These are phyloP conservation scores for Siniperca knerii DNA, from an alignment of 2,113 vertebrate species.

Conservation along the genomic window DNA sequence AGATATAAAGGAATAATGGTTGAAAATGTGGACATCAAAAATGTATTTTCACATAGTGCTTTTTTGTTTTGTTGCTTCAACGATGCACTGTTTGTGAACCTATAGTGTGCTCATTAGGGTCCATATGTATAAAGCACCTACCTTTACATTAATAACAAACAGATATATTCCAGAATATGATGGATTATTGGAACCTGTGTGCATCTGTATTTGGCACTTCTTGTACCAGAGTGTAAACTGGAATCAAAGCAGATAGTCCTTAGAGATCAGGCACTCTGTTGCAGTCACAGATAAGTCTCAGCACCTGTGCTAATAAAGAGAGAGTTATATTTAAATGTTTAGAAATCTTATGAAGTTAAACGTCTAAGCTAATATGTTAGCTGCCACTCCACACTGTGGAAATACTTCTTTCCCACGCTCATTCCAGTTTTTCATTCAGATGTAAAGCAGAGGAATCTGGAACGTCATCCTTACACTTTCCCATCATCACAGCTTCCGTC, in stretches of 20 bases:
- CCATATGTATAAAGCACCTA: background rate
- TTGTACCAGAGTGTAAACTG: conserved; percentile 33
- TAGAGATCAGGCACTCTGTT: background rate
- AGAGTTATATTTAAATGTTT: background rate
- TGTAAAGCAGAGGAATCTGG: conserved; percentile 13
- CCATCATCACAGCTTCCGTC: background rate
- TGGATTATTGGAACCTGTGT: background rate
- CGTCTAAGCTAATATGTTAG: conserved; percentile 17
- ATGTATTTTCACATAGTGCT: background rate
- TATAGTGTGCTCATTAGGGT: background rate
- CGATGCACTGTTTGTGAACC: background rate
- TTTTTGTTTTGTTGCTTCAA: background rate
- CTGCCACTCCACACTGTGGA: conserved; percentile 46
- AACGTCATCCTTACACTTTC: background rate
- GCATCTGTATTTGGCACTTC: background rate
- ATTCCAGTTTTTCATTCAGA: conserved; percentile 4
- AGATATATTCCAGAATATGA: background rate
- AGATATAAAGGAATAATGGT: background rate
- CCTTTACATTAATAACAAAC: background rate
- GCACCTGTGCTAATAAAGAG: background rate
- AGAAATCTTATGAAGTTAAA: conserved; percentile 7
- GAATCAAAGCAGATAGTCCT: conserved; percentile 1
- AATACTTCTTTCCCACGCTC: background rate
- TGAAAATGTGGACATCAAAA: background rate
- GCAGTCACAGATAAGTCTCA: background rate